Evolutionary conservation across 53 echinoderm and acorn worm species (phyloP).

Genomic region (Echinometra lucunter): DNA sequence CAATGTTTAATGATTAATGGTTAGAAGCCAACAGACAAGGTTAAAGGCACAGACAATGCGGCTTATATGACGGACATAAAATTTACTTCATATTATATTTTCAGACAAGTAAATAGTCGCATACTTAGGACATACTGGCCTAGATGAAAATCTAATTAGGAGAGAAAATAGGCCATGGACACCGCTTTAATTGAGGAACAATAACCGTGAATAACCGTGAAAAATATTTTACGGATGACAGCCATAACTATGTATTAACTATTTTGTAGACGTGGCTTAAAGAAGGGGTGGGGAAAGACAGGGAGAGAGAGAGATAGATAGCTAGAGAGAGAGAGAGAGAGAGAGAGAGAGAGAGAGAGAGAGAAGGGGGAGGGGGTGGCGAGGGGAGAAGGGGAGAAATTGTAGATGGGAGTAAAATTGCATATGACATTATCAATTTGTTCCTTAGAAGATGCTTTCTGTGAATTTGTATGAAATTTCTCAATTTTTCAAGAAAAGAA

Average conservation of each 20-base stretch:
- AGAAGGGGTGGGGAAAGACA: not conserved
- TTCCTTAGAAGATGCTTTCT: too few species aligned
- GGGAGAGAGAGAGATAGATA: too few species aligned
- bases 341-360: not conserved
- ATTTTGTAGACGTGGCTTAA: not conserved
- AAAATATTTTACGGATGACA: slow-evolving; percentile 43
- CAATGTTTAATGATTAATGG: not conserved
- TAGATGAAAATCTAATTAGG: slow-evolving; percentile 29
- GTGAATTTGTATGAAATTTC: too few species aligned
- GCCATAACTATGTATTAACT: slow-evolving; percentile 24
- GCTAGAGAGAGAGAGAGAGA: too few species aligned
- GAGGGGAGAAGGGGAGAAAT: not conserved
- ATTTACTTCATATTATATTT: not conserved
- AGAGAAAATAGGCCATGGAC: slow-evolving; percentile 45
- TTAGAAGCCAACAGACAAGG: not conserved
- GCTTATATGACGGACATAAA: not conserved
- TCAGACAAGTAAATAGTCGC: not conserved
- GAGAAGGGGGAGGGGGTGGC: not conserved
- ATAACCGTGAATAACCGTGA: slow-evolving; percentile 35
- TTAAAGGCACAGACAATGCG: slow-evolving; percentile 1
- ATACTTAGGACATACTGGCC: slow-evolving; percentile 10
- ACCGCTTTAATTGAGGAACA: slow-evolving; percentile 8
- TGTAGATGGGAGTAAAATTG: not conserved
- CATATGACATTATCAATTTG: too few species aligned
- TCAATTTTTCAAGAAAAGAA: too few species aligned